A percentile compares a stretch with the other conserved stretches of the same genome.
Evolutionary conservation across 2,888 invertebrate genomes (phyloP).

Genomic region (Cheilosia variabilis): DNA sequence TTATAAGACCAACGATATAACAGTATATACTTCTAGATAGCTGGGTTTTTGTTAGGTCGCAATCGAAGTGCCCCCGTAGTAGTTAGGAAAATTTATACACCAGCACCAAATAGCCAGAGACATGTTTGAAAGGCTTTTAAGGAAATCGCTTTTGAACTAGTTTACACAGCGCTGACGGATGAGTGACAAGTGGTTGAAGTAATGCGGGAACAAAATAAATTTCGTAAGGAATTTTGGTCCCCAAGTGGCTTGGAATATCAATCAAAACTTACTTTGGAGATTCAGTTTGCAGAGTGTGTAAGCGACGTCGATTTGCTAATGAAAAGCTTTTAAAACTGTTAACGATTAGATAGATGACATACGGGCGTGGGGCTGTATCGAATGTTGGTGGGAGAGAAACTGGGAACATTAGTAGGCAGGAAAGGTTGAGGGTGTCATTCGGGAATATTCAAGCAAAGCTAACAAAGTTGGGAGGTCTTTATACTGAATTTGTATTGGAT

Average conservation of each 20-base stretch:
- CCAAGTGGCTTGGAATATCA: background rate
- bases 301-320: conserved; percentile 30
- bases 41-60: conserved; percentile 34
- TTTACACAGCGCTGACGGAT: conserved; percentile 52
- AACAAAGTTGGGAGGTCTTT: too few relatives aligned
- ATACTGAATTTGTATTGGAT: too few relatives aligned
- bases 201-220: conserved; percentile 46
- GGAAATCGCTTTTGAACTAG: conserved; percentile 53
- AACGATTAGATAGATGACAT: background rate
- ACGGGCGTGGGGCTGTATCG: too few relatives aligned
- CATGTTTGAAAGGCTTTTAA: conserved; percentile 67
- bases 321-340: conserved; percentile 2
- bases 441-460: too few relatives aligned
- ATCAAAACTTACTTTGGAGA: background rate
- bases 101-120: conserved; percentile 55
- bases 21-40: conserved; percentile 3
- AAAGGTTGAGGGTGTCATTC: too few relatives aligned
- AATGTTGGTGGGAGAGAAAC: too few relatives aligned
- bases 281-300: background rate
- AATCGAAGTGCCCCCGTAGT: conserved; percentile 31
- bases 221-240: conserved; percentile 45
- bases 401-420: too few relatives aligned
- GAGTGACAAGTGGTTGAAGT: conserved; percentile 61
- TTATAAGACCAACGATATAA: conserved; percentile 38
- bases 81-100: background rate